phyloP scores from a whole-genome alignment of 2,797 vertebrate genomes.

The Danio tinwini region DNA sequence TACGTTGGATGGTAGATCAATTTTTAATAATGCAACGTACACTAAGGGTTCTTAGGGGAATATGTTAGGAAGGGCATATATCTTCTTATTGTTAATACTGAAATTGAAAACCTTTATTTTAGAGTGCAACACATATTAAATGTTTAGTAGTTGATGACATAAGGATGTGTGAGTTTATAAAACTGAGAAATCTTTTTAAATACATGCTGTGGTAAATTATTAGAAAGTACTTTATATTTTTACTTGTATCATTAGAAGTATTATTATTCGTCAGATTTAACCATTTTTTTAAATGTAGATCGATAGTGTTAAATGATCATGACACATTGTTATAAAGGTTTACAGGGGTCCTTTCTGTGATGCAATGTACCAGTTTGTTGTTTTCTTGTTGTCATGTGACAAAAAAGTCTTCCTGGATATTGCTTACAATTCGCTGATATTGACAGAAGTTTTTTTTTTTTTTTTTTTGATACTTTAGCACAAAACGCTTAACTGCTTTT shows the following conservation, averaged over 20 bases:
- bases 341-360: neutral
- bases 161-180: neutral
- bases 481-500: neutral
- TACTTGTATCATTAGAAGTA: neutral
- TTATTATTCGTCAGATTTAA: neutral
- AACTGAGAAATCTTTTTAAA: neutral
- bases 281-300: neutral
- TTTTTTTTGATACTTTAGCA: neutral
- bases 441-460: neutral
- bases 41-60: neutral
- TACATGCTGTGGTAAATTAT: neutral
- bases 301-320: neutral
- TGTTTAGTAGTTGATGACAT: neutral
- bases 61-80: slow-evolving; percentile 1
- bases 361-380: neutral
- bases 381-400: slow-evolving; percentile 13
- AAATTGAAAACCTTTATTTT: neutral
- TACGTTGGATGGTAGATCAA: neutral
- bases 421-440: neutral
- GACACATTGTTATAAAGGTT: neutral
- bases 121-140: neutral
- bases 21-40: slow-evolving; percentile 11
- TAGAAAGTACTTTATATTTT: neutral
- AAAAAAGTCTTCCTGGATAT: neutral
- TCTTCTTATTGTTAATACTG: neutral